Base-by-base conservation (phyloP, 2,888 invertebrate species). In the Cheiracanthium punctorium region DNA sequence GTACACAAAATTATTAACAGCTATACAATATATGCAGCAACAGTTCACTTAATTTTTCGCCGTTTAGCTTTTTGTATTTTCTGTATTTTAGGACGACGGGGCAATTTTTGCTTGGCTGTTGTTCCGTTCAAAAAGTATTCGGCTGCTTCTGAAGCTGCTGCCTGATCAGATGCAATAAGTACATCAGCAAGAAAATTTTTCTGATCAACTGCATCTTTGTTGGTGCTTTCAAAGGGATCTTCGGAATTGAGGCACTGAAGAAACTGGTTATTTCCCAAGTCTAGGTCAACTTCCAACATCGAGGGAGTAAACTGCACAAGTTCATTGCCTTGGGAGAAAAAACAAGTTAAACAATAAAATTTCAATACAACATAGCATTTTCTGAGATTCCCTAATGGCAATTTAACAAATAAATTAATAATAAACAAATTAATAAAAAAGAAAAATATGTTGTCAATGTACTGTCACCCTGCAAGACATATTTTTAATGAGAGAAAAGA, bases 251-350 rank as follows among this genome's bases (percentile, higher is more conserved):
- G 24, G 52, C 41, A 37, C 17, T 84, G 77, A 73, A 84, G 65
- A 12, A 84, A 67, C 2, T 41, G 82, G 12, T 69, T 14, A 69
- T 67, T 69, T n/a, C 17, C 71, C 33, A 65, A 41, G 30, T 80
- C 80, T n/a, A 80, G 30, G 2, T 79, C 84, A 10, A 71, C 70
- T 37, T 79, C 84, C 5, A 84, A 8, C 43, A 85, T 41, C 10
- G 79, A 52, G 8, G 86, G 87, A 10, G 72, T 77, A 29, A 77
- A 87, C 41, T 87, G 80, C 1, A 87, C 72, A 30, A 87, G 77
- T 87, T 87, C 87, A 81, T 81, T 81, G 37, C 81, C 87, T 87
- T 5, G 33, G 70, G 41, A 12, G 64, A 52, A 17, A 58, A 24
- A 58, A 48, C 8, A 20, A 70, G 1, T 12, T n/a, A n/a, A n/a